Base-by-base conservation (phyloP, 2,797 vertebrate genomes). In the Pteropus rufus region DNA sequence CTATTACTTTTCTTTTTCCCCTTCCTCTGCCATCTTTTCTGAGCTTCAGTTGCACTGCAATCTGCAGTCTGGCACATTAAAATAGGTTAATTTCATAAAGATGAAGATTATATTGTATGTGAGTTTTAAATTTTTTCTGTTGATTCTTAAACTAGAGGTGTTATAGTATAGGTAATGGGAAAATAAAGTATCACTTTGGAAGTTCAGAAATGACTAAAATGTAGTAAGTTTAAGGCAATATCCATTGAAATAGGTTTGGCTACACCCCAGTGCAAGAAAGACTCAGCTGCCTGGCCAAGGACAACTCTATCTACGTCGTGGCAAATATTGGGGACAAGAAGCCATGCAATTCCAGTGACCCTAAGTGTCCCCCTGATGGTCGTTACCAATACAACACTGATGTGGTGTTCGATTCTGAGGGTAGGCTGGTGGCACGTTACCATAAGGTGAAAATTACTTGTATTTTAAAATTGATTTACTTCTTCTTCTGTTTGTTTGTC, bases 321-420 rank as follows among this genome's bases (percentile, higher is more conserved):
- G 98, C 98, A 79, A 98, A 98, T 60, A 95, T 98, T 49, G 98
- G 97, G 1, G 98, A 98, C 84, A 98, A 97, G 94, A 98, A 98
- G 56, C 7, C 69, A 11, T 98, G 98, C 60, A 89, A 96, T 6
- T 2, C 72, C 64, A 96, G 87, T 54, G 97, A 97, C 16, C 10
- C 80, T 4, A 64, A 54, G 10, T 98, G 98, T 80, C 97, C 97
- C 2, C 18, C 21, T 6, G 97, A 97, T 6, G 97, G 97, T 3
- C 87, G 41, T 86, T 97, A 97, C 76, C 97, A 98, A 0, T 98
- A 98, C 93, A 97, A 98, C 34, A 98, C 98, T 15, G 29, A 97
- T 11, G 97, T 98, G 82, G 98, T 96, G 14, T 98, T 96, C 85
- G 97, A 98, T 87, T 91, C 97, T 24, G 26, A 97, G 34, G 98